Conservation (phyloP, 2,113 vertebrate genomes). For the Antennarius striatus region DNA sequence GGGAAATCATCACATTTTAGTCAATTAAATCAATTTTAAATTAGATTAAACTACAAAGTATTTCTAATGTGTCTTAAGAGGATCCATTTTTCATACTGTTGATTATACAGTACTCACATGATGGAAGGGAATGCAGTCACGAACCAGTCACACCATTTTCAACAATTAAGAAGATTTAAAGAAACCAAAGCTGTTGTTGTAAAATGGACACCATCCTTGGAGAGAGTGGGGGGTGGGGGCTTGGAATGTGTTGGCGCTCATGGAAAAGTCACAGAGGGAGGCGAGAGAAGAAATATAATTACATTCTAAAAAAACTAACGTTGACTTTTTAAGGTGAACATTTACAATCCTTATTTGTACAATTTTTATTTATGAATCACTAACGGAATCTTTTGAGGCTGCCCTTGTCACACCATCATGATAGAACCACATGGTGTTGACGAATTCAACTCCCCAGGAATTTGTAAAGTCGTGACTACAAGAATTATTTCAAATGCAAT, state of each 20-base stretch:
- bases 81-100: not conserved
- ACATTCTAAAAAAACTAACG: too few relatives aligned
- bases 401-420: too few relatives aligned
- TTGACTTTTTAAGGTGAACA: too few relatives aligned
- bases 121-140: too few relatives aligned
- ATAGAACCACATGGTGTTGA: too few relatives aligned
- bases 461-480: too few relatives aligned
- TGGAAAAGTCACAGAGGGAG: constrained; percentile 4
- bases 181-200: not conserved
- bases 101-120: not conserved
- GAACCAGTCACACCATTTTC: not conserved
- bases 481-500: too few relatives aligned
- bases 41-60: constrained; percentile 40
- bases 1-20: constrained; percentile 42
- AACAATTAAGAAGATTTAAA: constrained; percentile 1
- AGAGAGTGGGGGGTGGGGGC: too few relatives aligned
- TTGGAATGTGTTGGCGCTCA: not conserved
- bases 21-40: constrained; percentile 38
- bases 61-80: constrained; percentile 10
- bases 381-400: too few relatives aligned
- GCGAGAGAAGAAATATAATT: not conserved
- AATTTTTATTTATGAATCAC: too few relatives aligned
- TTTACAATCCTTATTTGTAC: too few relatives aligned
- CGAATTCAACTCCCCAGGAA: too few relatives aligned
- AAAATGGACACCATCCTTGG: not conserved